Base-by-base conservation (phyloP, 2,888 invertebrate species). In the Thera obeliscata region DNA sequence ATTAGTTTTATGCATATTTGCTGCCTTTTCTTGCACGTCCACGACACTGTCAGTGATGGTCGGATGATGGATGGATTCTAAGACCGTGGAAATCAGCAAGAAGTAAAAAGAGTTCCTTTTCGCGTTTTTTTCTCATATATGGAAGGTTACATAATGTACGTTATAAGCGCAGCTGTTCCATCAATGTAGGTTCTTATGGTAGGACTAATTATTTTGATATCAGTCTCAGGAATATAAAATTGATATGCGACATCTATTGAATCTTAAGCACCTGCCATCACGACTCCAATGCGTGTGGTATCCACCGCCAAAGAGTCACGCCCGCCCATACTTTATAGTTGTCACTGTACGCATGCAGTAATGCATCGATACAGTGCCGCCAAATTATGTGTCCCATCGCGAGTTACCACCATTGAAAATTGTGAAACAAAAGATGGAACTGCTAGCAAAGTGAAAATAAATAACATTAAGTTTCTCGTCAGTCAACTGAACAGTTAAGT, bases 281-380 rank as follows among this genome's bases (percentile, higher is more conserved):
- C 59, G 64, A 56, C 55, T 54, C 46, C 11, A 61, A 61, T 59
- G 67, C 60, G 73, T 72, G 71, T 73, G 74, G 72, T 61, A 62
- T 56, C 35, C 46, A 56, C 70, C 74, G 69, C 75, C 81, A 81
- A 82, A 80, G 66, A 72, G 73, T 75, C 76, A 81, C 80, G 82
- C 74, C 74, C 74, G 62, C 65, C 64, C 41, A 63, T 59, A 69
- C 70, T 72, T 79, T 77, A 78, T 76, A 62, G 72, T 66, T 66
- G 70, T 72, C 72, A 78, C 74, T 36, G 56, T 11, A 43, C 60
- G 49, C 54, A 52, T 12, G 52, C 22, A 9, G 43, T 9, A 46
- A 46, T 9, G 43, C 43, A 46, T 46, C 43, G 3, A 2, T 9
- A 46, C 8, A 46, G 43, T 46, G 7, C 43, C 1, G 43, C 43